Evolutionary conservation across 2,113 vertebrate species (phyloP), one percentile per base, ranked within the genome.

Genomic region (Macquaria australasica): DNA sequence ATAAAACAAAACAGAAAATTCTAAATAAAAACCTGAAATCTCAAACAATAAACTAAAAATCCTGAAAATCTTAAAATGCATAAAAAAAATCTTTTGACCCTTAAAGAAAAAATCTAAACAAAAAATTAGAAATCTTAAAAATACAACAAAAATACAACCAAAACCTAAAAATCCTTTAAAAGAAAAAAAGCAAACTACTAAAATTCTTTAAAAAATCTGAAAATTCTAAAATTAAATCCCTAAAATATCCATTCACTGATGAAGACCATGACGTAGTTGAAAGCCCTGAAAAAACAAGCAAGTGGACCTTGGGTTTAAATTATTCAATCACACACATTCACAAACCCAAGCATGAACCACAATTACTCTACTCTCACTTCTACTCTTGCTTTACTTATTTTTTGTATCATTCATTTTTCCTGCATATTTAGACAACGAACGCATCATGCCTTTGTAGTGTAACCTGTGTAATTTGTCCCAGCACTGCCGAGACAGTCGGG

Each of bases 401-500:
- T 20, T 7, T 21, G 6, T 23, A 18, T 3, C 2, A 18, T 12
- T 18, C 10, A 3, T 72, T 74, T 82, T 45, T 73, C 23, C 59
- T 7, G 34, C 60, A 21, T 23, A 8, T 59, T 1, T 10, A 68
- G 78, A 51, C 81, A 71, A 66, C 82, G 75, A 80, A 66, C 3
- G 43, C 23, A 4, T 59, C 45, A 4, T 2, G 20, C 12, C 56
- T 70, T 53, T 81, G 64, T 63, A 73, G 25, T 50, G 5, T 34
- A 43, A 34, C 48, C 72, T 11, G 68, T 62, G 76, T 68, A 55
- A 83, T 77, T 67, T 23, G 48, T 84, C 78, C 63, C 45, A 1
- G 14, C 1, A 63, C 75, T 23, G 63, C 73, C 1, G 76, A 41
- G 56, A 84, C 68, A 7, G 51, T 67, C n/a, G 0, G 15, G 1